These are phyloP conservation scores for Cheilosia scutellata DNA, from an alignment of 2,888 invertebrate genomes.

Conservation along the genomic window DNA sequence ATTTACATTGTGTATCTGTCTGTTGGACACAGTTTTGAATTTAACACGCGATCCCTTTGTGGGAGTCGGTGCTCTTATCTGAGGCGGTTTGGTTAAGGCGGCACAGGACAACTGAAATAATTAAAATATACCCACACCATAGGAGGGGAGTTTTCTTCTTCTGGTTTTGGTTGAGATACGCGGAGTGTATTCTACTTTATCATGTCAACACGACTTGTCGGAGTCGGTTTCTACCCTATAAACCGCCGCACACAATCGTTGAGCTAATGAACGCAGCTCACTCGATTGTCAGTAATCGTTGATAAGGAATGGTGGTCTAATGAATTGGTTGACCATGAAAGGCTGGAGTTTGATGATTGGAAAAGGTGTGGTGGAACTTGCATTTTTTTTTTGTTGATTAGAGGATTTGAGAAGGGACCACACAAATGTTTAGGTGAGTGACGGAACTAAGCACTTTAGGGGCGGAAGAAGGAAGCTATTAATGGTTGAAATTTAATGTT, in stretches of 20 bases:
- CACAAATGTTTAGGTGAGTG: constrained; percentile 26
- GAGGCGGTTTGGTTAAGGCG: constrained; percentile 50
- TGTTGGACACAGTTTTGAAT: constrained; percentile 62
- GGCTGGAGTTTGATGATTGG: background rate
- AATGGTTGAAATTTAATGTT: background rate
- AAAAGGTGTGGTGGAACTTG: constrained; percentile 50
- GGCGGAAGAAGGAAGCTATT: background rate
- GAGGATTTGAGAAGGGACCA: constrained; percentile 29
- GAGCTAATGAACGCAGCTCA: constrained; percentile 64
- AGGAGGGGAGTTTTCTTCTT: constrained; percentile 35
- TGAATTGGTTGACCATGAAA: constrained; percentile 59
- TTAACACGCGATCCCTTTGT: constrained; percentile 65
- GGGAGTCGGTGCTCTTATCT: constrained; percentile 47
- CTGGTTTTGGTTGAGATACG: constrained; percentile 23
- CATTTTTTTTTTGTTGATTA: background rate
- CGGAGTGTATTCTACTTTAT: constrained; percentile 62
- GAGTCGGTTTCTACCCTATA: constrained; percentile 17
- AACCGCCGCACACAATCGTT: constrained; percentile 43
- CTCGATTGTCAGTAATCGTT: constrained; percentile 64
- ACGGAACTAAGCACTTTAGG: background rate
- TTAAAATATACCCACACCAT: constrained; percentile 62
- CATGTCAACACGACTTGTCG: constrained; percentile 67
- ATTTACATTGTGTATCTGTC: constrained; percentile 69
- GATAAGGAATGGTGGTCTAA: constrained; percentile 62
- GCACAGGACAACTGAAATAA: constrained; percentile 74